Evolutionary conservation across 64 coral and sea anemone species (phyloP).

Genomic region (Anthopleura sola): DNA sequence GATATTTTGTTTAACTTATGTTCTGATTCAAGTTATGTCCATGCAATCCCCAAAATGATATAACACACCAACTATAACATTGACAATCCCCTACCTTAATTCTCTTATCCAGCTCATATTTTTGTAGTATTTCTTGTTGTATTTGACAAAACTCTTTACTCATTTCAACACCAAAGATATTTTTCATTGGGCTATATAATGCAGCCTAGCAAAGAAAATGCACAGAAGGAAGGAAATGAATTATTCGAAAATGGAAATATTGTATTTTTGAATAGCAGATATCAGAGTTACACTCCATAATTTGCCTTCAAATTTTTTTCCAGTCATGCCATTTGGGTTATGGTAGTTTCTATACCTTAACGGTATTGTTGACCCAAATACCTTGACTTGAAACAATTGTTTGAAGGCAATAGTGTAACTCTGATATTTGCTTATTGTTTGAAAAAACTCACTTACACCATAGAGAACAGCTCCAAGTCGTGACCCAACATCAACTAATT

Average conservation of each 20-base stretch:
- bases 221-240: neutral
- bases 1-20: too few species aligned
- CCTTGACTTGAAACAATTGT: too few species aligned
- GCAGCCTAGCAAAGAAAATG: conserved; percentile 51
- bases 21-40: too few species aligned
- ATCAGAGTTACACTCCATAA: too few species aligned
- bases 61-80: too few species aligned
- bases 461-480: conserved; percentile 82
- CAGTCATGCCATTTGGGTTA: too few species aligned
- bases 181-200: conserved; percentile 66
- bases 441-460: conserved; percentile 45
- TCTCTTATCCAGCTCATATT: conserved; percentile 53
- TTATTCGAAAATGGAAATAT: neutral
- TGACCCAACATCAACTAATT: conserved; percentile 81
- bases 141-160: conserved; percentile 68
- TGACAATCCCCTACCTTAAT: conserved; percentile 38
- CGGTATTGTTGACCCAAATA: too few species aligned
- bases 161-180: conserved; percentile 85
- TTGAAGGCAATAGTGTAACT: too few species aligned
- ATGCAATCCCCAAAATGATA: neutral
- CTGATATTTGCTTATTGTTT: too few species aligned
- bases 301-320: too few species aligned
- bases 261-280: too few species aligned
- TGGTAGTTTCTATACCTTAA: too few species aligned
- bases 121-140: conserved; percentile 57